Evolutionary conservation across 2,888 invertebrate species (phyloP).

Genomic region (Osmoderma eremita): DNA sequence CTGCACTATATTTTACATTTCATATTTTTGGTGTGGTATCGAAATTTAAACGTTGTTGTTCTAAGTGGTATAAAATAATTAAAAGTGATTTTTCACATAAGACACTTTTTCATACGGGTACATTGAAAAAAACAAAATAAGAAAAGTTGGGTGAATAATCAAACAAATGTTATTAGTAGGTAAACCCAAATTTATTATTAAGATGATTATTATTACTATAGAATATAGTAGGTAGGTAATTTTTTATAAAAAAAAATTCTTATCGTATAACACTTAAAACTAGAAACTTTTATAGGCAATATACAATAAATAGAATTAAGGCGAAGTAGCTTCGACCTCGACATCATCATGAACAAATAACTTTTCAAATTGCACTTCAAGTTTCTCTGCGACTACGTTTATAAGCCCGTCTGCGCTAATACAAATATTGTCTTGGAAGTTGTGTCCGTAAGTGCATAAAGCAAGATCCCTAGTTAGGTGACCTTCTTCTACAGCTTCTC

Average conservation of each 20-base stretch:
- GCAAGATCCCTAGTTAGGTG: constrained; percentile 88
- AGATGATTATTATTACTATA: constrained; percentile 18
- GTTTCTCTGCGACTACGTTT: constrained; percentile 76
- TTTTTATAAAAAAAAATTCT: constrained; percentile 12
- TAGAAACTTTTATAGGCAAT: background rate
- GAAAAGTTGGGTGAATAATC: too few relatives aligned
- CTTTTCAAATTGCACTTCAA: constrained; percentile 61
- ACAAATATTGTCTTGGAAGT: constrained; percentile 80
- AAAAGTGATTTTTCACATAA: too few relatives aligned
- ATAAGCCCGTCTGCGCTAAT: constrained; percentile 84
- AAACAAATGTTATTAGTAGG: too few relatives aligned
- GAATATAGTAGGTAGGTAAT: background rate
- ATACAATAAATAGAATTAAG: constrained; percentile 20
- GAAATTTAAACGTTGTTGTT: too few relatives aligned
- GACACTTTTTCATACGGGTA: too few relatives aligned
- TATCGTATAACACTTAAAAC: background rate
- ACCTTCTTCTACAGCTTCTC: constrained; percentile 81
- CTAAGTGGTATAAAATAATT: too few relatives aligned
- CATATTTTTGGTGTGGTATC: too few relatives aligned
- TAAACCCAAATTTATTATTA: constrained; percentile 6
- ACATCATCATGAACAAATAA: constrained; percentile 38
- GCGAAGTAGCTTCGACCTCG: constrained; percentile 27
- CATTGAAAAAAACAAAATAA: too few relatives aligned
- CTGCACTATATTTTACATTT: too few relatives aligned
- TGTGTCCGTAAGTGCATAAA: constrained; percentile 80